Evolutionary conservation across 2,797 vertebrate species (phyloP), one percentile per base, ranked within the genome.

Genomic region (Hippoglossus hippoglossus): DNA sequence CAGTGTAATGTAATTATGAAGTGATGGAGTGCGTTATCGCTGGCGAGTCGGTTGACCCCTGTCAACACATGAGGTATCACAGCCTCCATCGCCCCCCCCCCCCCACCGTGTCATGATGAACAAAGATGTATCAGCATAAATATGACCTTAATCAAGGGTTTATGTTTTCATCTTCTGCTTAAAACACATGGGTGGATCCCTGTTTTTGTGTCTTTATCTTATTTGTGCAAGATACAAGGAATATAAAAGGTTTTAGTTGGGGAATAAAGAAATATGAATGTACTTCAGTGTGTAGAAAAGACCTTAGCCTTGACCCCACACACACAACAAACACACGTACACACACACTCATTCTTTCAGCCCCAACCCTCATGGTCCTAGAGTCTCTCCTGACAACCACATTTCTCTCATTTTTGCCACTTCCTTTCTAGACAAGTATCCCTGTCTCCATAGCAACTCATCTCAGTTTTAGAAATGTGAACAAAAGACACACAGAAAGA

Each of bases 21-120:
- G 91, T 94, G 92, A 94, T 91, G 84, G 91, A 93, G 89, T 90
- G 79, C 91, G 90, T 94, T 93, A 94, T 92, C 91, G 84, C 83
- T 61, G 80, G 80, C 73, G 73, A 93, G 87, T 92, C 83, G 91
- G 85, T 94, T 94, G 92, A 93, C 91, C 86, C 73, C 84, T 92
- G 92, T 92, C 92, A 93, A 76, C 91, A 90, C 51, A 21, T 86
- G 79, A 89, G 61, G 77, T 79, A 89, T 90, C 87, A 72, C 79
- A 82, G 24, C 24, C 69, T 73, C 78, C 52, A 41, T 15, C 39
- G 12, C 71, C 66, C 68, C 67, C 67, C 41, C 8, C 36, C 28
- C 28, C 28, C 28, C 28, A 8, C 61, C 28, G 47, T 51, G 63
- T 50, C 67, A 54, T 26, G 59, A 71, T 4, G 21, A 80, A 54